A percentile compares a stretch with the other conserved stretches of the same genome.
Conservation (phyloP, 2,888 invertebrate species). For the Mythimna albipuncta region DNA sequence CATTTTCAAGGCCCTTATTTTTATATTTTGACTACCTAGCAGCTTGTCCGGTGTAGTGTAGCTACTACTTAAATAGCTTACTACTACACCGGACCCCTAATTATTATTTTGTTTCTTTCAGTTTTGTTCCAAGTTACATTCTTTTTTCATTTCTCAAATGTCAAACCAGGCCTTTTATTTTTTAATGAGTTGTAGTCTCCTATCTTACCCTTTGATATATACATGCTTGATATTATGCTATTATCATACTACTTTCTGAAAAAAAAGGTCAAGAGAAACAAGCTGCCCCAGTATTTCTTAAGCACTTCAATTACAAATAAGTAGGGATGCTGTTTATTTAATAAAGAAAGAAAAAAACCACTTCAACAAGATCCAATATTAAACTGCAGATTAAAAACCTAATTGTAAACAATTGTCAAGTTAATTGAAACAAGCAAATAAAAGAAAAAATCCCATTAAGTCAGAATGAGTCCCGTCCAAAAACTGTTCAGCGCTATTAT, state of each 20-base stretch:
- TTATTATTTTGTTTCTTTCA: no score
- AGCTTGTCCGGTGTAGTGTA: no score
- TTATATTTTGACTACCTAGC: no score
- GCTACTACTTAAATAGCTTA: no score
- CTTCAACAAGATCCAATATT: slow-evolving; percentile 31
- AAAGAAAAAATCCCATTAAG: slow-evolving; percentile 35
- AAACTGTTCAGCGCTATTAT: slow-evolving; percentile 23
- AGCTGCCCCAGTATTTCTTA: slow-evolving; percentile 14
- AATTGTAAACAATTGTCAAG: slow-evolving; percentile 45
- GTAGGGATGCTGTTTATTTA: slow-evolving; percentile 22
- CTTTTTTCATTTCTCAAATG: no score
- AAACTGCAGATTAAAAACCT: slow-evolving; percentile 38
- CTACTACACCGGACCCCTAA: no score
- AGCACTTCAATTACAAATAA: slow-evolving; percentile 13
- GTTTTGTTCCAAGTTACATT: no score
- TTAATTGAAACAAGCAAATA: slow-evolving; percentile 45
- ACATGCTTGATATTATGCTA: neutral
- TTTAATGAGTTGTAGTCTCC: no score
- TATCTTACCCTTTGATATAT: neutral
- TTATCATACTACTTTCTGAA: neutral
- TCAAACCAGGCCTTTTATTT: no score
- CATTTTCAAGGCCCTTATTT: no score
- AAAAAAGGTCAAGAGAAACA: neutral
- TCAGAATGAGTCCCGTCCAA: slow-evolving; percentile 19
- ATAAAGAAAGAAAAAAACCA: slow-evolving; percentile 20